Base-by-base conservation (phyloP, 2,797 vertebrate genomes). In the Alfaro cultratus region DNA sequence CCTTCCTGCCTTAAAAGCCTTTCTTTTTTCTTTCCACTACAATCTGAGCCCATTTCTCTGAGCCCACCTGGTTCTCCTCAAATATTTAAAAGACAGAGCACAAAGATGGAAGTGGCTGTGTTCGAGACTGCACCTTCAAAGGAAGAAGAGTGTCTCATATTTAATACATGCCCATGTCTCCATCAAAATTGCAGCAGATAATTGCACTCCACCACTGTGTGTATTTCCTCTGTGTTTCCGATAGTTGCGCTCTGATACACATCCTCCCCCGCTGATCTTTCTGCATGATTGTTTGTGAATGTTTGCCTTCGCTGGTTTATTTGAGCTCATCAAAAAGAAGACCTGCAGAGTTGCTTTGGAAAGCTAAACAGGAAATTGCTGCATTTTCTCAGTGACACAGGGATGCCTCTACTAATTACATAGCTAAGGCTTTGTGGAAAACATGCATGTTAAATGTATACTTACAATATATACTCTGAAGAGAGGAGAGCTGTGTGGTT, bases 41-140 rank as follows among this genome's bases (percentile, higher is more conserved):
- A 45, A 62, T 75, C 53, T 45, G 23, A 74, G 49, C 49, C 47
- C 31, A 41, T 36, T 36, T 8, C 29, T 34, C n/a, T 34, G 4
- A 16, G 9, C 46, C 77, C 79, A 80, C 84, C 80, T 86, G 73
- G 29, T n/a, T 73, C 77, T 75, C 76, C 76, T 93, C 85, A 93
- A 89, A 93, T 91, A 93, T 93, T 92, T 77, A 89, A 86, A 87
- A 87, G 77, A 76, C 62, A 88, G 82, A 74, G 73, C 85, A 80
- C 62, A 88, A 81, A 83, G 79, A 83, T 84, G 80, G 82, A 87
- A 89, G 85, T 87, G 86, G 79, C 80, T 49, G 0, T 82, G 81
- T 90, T 88, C 5, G 36, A 83, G 72, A 75, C 70, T 73, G 80
- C 53, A 57, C 74, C 74, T 75, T 75, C 41, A 75, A 76, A 84